Base-by-base conservation (phyloP, 2,797 vertebrate genomes). In the Dicrostonyx torquatus region DNA sequence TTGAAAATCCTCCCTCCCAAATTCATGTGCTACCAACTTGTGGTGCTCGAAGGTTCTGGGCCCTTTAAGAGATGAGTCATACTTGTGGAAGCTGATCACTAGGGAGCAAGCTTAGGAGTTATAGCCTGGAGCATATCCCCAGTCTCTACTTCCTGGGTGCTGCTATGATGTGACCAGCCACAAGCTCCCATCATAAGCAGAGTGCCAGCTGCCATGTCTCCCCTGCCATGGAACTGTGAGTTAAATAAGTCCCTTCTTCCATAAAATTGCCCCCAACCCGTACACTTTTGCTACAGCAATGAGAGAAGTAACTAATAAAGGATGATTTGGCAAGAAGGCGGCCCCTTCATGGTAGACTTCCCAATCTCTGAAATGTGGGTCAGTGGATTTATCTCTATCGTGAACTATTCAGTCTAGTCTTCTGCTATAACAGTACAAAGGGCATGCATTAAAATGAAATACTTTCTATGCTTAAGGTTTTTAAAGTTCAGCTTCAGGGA, bases 401-500 rank as follows among this genome's bases (percentile, higher is more conserved):
- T n/a, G 66, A 76, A 48, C 43, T 62, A n/a, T 17, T 88, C 12
- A 37, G 53, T 34, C 31, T 6, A 4, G 31, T 20, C n/a, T 66
- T 95, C 37, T 75, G 22, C 24, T 73, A 17, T n/a, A 91, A 89
- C 8, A 40, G 8, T 29, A 60, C 13, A 60, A 55, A 73, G 8
- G 53, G 55, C 3, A 12, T 43, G 6, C 34, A 10, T 88, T 66
- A n/a, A n/a, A 45, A 55, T 55, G 18, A 58, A 45, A 83, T 29
- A 20, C 90, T 73, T 84, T 93, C 78, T 18, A 91, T 83, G n/a
- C 78, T 93, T 40, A 80, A 9, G 79, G 10, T 58, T 91, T 96
- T 86, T 70, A 80, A 82, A 96, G 6, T n/a, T 82, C 43, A 66
- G 22, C 5, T 87, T 6, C 13, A 89, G 26, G 26, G 20, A 91